Evolutionary conservation across 53 echinoderm and acorn worm species (phyloP).

Genomic region (Holothuria scabra): DNA sequence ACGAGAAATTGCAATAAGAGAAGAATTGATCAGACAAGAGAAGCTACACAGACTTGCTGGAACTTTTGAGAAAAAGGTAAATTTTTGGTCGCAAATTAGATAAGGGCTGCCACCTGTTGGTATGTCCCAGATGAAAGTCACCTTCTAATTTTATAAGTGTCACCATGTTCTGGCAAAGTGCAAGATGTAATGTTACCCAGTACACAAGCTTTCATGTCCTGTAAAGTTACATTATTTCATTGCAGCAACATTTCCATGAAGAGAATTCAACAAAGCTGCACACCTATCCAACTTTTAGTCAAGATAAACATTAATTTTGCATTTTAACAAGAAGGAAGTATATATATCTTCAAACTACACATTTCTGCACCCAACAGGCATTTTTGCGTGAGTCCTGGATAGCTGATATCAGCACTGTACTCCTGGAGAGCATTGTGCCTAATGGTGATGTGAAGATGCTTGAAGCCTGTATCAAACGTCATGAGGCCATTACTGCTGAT

Average conservation of each 20-base stretch:
- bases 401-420: constrained; percentile 86
- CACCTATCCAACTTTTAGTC: too few relatives aligned
- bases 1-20: constrained; percentile 75
- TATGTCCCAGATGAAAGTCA: too few relatives aligned
- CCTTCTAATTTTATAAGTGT: too few relatives aligned
- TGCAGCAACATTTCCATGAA: too few relatives aligned
- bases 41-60: constrained; percentile 89
- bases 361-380: constrained; percentile 51
- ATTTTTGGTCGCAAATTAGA: too few relatives aligned
- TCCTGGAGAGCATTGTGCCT: constrained; percentile 79
- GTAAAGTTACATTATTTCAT: too few relatives aligned
- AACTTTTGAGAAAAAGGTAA: constrained; percentile 92
- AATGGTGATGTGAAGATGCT: constrained; percentile 79
- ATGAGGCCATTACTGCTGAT: constrained; percentile 97
- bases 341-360: background rate
- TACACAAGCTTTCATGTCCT: too few relatives aligned
- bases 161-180: too few relatives aligned
- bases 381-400: constrained; percentile 92
- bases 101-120: too few relatives aligned
- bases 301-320: too few relatives aligned
- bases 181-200: too few relatives aligned
- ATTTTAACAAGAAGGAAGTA: background rate
- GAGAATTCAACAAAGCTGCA: too few relatives aligned
- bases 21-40: constrained; percentile 89
- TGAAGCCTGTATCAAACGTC: constrained; percentile 93